A percentile compares a stretch with the other conserved stretches of the same genome.
phyloP scores from a whole-genome alignment of 2,113 vertebrate species.

The Ptilorrhoa leucosticta region DNA sequence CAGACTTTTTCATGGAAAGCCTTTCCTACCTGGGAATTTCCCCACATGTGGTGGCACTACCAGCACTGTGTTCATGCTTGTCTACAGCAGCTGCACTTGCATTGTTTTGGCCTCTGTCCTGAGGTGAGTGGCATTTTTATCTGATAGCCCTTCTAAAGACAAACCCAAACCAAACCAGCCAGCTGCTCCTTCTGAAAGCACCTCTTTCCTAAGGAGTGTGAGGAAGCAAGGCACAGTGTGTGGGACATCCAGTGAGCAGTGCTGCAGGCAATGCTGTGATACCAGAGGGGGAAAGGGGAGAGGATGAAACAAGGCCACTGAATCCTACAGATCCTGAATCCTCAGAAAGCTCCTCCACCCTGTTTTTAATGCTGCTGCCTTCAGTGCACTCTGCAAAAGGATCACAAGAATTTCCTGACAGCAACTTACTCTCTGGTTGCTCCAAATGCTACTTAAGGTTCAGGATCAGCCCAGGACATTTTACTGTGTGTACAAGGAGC shows the following conservation, averaged over 20 bases:
- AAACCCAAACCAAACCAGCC: not conserved
- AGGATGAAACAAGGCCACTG: not conserved
- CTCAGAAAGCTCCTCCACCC: not conserved
- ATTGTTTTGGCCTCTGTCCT: not conserved
- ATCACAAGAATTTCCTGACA: not conserved
- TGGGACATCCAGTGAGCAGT: not conserved
- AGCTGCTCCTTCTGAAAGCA: not conserved
- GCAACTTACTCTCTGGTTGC: not conserved
- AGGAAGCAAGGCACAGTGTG: not conserved
- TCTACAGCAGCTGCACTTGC: not conserved
- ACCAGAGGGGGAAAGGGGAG: not conserved
- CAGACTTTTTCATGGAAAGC: not conserved
- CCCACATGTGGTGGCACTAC: not conserved
- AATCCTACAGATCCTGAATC: not conserved
- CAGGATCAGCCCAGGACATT: not conserved
- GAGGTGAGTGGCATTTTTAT: not conserved
- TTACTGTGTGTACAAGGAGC: not conserved
- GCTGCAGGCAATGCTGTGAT: not conserved
- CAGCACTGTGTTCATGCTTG: not conserved
- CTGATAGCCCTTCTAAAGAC: not conserved
- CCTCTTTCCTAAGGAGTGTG: not conserved
- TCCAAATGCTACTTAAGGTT: not conserved
- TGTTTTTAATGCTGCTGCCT: not conserved
- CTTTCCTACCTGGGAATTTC: not conserved
- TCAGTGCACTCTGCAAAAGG: not conserved